phyloP scores from a whole-genome alignment of 2,797 vertebrate genomes.

The Rhinogobio ventralis region DNA sequence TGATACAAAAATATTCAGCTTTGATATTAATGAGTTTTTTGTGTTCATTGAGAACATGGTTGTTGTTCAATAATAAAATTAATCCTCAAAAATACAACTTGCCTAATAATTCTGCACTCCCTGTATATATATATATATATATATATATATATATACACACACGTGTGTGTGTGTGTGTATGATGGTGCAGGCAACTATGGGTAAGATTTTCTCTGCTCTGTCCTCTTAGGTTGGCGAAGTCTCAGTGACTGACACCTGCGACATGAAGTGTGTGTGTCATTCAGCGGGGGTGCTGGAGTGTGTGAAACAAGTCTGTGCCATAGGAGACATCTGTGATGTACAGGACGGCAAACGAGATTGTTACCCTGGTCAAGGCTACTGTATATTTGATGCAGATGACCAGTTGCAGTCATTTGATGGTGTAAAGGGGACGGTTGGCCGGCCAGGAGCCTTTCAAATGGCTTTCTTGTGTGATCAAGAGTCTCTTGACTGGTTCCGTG shows the following conservation, averaged over 20 bases:
- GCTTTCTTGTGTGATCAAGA: slow-evolving; percentile 54
- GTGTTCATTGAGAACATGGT: no score
- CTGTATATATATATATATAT: no score
- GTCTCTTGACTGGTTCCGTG: slow-evolving; percentile 59
- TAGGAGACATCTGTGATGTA: slow-evolving; percentile 65
- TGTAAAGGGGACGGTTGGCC: slow-evolving; percentile 71
- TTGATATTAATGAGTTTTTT: no score
- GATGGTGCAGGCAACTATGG: not conserved
- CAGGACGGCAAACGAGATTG: slow-evolving; percentile 72
- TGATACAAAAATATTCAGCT: no score
- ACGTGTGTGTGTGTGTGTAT: not conserved
- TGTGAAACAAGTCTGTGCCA: slow-evolving; percentile 67
- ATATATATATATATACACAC: no score
- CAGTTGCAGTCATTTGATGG: slow-evolving; percentile 79
- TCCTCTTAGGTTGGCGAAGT: slow-evolving; percentile 73
- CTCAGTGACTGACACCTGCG: slow-evolving; percentile 71
- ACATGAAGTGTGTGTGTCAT: slow-evolving; percentile 74
- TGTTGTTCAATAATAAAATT: no score
- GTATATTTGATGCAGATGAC: slow-evolving; percentile 65
- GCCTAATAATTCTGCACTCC: no score
- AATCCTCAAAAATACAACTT: no score
- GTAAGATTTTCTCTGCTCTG: slow-evolving; percentile 15
- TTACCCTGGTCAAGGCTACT: slow-evolving; percentile 64
- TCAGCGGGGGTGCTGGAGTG: slow-evolving; percentile 69
- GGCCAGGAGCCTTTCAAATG: slow-evolving; percentile 74